Percentiles rank a stretch among this genome's conserved stretches.
These are phyloP conservation scores for Glaucopsyche alexis DNA, from an alignment of 2,888 invertebrate genomes.

Conservation along the genomic window DNA sequence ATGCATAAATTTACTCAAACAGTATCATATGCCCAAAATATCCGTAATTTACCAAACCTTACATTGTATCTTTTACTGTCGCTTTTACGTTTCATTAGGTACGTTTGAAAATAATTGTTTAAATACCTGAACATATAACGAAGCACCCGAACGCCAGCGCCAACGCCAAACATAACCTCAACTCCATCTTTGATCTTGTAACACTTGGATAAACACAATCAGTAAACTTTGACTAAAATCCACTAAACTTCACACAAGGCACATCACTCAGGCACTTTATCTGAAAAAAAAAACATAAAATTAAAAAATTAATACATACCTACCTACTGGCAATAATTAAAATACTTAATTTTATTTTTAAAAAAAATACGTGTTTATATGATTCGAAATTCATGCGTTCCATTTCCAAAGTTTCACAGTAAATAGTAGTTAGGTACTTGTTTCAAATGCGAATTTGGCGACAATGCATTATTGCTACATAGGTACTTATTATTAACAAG, in stretches of 20 bases:
- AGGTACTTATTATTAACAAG: too few relatives aligned
- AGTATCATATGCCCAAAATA: too few relatives aligned
- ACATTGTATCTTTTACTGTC: too few relatives aligned
- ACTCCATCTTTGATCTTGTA: slow-evolving; percentile 53
- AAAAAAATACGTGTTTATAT: neutral
- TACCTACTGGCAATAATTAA: too few relatives aligned
- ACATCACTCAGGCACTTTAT: slow-evolving; percentile 68
- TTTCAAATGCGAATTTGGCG: slow-evolving; percentile 1
- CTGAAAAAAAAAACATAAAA: slow-evolving; percentile 50
- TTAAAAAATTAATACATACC: neutral
- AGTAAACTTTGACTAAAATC: slow-evolving; percentile 18
- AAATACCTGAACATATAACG: slow-evolving; percentile 64
- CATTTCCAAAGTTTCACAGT: neutral
- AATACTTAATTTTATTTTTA: neutral
- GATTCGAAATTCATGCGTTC: neutral
- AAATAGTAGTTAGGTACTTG: too few relatives aligned
- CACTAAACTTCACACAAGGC: slow-evolving; percentile 59
- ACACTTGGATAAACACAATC: slow-evolving; percentile 45
- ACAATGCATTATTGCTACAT: neutral
- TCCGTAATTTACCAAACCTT: too few relatives aligned
- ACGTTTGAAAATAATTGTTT: slow-evolving; percentile 35
- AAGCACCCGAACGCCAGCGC: slow-evolving; percentile 51
- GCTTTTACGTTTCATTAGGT: too few relatives aligned
- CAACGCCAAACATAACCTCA: slow-evolving; percentile 56
- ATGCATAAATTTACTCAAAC: too few relatives aligned